Evolutionary conservation across 2,888 invertebrate genomes (phyloP).

Genomic region (Biston betularia): DNA sequence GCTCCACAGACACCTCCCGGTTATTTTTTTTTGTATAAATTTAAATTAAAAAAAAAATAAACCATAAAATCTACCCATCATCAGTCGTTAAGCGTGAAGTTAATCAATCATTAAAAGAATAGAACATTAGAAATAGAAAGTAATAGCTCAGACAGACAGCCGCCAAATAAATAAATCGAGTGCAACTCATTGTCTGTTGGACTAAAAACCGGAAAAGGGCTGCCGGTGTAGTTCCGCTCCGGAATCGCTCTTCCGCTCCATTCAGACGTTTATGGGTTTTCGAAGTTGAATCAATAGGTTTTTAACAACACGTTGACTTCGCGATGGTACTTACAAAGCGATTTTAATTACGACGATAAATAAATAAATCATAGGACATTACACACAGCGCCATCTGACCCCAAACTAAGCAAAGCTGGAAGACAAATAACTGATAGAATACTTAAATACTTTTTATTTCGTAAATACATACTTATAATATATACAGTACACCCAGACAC

Average conservation of each 20-base stretch:
- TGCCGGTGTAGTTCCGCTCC: slow-evolving; percentile 63
- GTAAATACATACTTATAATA: too few species aligned
- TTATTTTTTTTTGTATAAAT: too few species aligned
- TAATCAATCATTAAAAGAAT: slow-evolving; percentile 20
- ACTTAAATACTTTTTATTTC: too few species aligned
- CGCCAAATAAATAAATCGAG: slow-evolving; percentile 33
- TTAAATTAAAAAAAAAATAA: too few species aligned
- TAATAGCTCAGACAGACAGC: slow-evolving; percentile 24
- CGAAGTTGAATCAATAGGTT: slow-evolving; percentile 31
- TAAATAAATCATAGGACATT: too few species aligned
- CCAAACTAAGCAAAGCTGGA: too few species aligned
- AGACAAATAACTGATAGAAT: too few species aligned
- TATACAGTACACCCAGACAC: too few species aligned
- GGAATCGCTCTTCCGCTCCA: slow-evolving; percentile 40
- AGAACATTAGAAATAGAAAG: slow-evolving; percentile 28
- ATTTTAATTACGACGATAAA: too few species aligned
- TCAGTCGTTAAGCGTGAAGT: background rate
- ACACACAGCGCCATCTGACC: too few species aligned
- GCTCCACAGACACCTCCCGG: too few species aligned
- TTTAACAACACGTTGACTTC: slow-evolving; percentile 29
- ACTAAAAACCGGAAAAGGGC: slow-evolving; percentile 58
- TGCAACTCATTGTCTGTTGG: slow-evolving; percentile 48
- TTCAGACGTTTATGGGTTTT: slow-evolving; percentile 48
- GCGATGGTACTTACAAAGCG: background rate
- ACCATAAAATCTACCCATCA: too few species aligned